Evolutionary conservation across 2,797 vertebrate genomes (phyloP).

Genomic region (Aldrovandia affinis): DNA sequence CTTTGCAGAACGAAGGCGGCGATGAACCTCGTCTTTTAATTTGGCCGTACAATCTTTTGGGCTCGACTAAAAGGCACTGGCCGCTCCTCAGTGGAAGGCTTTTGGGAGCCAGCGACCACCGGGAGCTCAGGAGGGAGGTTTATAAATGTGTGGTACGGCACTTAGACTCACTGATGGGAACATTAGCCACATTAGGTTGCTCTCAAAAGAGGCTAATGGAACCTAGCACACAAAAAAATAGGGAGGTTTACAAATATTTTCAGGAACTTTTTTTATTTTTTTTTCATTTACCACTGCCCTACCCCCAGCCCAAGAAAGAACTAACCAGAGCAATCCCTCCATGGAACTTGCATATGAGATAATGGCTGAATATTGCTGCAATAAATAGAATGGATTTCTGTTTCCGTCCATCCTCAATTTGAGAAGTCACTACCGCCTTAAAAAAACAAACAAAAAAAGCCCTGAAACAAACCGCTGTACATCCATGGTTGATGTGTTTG

Average conservation of each 20-base stretch:
- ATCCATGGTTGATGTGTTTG: neutral
- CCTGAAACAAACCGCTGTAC: neutral
- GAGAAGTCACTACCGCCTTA: constrained; percentile 34
- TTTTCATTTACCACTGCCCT: constrained; percentile 45
- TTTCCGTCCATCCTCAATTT: constrained; percentile 38
- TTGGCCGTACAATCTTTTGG: constrained; percentile 29
- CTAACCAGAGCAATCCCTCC: constrained; percentile 37
- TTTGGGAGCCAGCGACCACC: constrained; percentile 59
- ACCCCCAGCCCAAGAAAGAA: constrained; percentile 35
- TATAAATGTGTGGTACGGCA: constrained; percentile 57
- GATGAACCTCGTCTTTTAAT: constrained; percentile 30
- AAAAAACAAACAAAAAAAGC: neutral
- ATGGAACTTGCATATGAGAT: constrained; percentile 34
- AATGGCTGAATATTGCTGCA: constrained; percentile 40
- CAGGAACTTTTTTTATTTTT: constrained; percentile 52
- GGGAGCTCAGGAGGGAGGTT: constrained; percentile 45
- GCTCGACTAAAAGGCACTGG: constrained; percentile 34
- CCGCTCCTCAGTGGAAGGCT: constrained; percentile 32
- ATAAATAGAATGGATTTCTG: constrained; percentile 38
- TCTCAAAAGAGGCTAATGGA: constrained; percentile 60
- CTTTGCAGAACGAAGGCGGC: constrained; percentile 25
- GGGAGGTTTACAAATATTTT: constrained; percentile 51
- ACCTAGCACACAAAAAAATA: constrained; percentile 40
- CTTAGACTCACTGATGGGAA: constrained; percentile 60
- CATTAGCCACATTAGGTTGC: constrained; percentile 62